phyloP scores from a whole-genome alignment of 2,888 invertebrate species.

The Lampropteryx suffumata region DNA sequence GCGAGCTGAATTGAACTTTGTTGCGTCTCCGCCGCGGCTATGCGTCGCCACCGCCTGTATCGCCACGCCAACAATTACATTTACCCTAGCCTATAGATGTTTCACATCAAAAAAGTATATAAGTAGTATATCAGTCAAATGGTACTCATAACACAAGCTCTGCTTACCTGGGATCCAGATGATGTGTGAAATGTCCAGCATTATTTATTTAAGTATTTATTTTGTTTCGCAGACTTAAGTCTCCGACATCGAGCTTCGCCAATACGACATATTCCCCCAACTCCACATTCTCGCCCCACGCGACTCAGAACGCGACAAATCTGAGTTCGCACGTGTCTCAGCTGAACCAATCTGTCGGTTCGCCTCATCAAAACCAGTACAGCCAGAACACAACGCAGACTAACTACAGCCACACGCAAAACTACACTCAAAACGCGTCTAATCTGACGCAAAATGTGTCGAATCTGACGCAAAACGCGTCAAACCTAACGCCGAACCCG shows the following conservation, averaged over 20 bases:
- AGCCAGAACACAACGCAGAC: constrained; percentile 30
- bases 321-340: constrained; percentile 55
- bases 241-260: constrained; percentile 67
- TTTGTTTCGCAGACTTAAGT: constrained; percentile 57
- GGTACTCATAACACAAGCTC: too few species aligned
- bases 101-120: too few species aligned
- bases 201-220: background rate
- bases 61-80: too few species aligned
- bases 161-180: too few species aligned
- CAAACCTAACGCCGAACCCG: constrained; percentile 27
- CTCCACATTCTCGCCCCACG: constrained; percentile 61
- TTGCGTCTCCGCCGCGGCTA: too few species aligned
- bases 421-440: constrained; percentile 18
- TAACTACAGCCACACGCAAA: constrained; percentile 19
- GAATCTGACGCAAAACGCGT: constrained; percentile 21
- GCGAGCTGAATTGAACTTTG: too few species aligned
- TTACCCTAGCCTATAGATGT: too few species aligned
- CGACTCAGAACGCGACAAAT: constrained; percentile 45
- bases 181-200: too few species aligned
- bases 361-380: constrained; percentile 36
- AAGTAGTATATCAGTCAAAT: too few species aligned
- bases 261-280: constrained; percentile 76
- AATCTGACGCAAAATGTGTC: constrained; percentile 21
- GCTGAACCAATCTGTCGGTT: constrained; percentile 59
- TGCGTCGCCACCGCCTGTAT: too few species aligned